Evolutionary conservation across 2,113 vertebrate species (phyloP).

Genomic region (Ivindomyrus marchei): DNA sequence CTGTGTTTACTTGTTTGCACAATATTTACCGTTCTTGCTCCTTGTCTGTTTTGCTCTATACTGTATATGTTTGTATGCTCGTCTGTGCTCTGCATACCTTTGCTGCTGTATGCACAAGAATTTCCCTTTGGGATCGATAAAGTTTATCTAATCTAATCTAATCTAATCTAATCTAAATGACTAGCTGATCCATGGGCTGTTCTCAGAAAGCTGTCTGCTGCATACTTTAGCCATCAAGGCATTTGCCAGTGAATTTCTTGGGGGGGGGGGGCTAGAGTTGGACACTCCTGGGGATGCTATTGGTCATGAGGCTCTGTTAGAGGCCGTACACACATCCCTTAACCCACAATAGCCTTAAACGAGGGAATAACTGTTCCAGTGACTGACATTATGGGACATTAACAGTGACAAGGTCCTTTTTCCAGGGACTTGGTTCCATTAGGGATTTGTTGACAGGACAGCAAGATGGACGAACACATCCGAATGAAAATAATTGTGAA

Average conservation of each 20-base stretch:
- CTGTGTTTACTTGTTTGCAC: not conserved
- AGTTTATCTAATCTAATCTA: not conserved
- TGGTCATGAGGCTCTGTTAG: not conserved
- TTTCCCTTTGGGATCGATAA: not conserved
- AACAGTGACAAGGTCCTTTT: conserved; percentile 25
- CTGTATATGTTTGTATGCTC: not conserved
- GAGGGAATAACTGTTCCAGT: conserved; percentile 22
- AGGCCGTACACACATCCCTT: not conserved
- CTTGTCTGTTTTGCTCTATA: not conserved
- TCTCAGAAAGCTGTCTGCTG: not conserved
- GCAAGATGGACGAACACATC: not conserved
- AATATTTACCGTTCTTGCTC: not conserved
- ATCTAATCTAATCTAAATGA: not conserved
- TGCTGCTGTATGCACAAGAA: not conserved
- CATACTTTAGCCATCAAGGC: not conserved
- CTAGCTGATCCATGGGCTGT: not conserved
- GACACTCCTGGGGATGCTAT: not conserved
- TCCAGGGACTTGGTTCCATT: conserved; percentile 12
- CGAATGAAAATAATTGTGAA: not conserved
- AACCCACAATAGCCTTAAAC: conserved; percentile 11
- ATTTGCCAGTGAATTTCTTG: not conserved
- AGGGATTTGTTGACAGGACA: conserved; percentile 2
- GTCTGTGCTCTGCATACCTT: not conserved
- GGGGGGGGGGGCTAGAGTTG: not conserved
- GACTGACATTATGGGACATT: conserved; percentile 36